Base-by-base conservation (phyloP, 2,888 invertebrate genomes). In the Odontomyia ornata region DNA sequence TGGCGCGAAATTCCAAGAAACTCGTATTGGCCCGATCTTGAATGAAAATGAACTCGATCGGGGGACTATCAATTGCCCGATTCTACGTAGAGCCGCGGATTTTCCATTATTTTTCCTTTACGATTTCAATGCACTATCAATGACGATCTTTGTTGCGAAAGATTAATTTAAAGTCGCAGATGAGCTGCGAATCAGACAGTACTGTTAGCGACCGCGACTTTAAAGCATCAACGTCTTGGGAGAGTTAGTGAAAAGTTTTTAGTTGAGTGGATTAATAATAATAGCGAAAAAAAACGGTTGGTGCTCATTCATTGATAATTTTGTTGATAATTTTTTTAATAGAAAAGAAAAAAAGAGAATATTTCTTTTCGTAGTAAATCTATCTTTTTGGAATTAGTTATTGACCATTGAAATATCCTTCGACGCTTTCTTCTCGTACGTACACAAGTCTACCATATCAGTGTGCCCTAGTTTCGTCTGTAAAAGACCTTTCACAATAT, bases 401-500 rank as follows among this genome's bases (percentile, higher is more conserved):
- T 43, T 52, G 5, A 28, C 28, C 7, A 18, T 52, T 52, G 1
- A 36, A 28, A 28, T 13, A 52, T 52, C 52, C 52, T 52, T 52
- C 52, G 43, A 52, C 9, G 15, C 21, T 46, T 1, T 47, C 15
- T 47, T 15, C 18, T 15, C 36, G n/a, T n/a, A n/a, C n/a, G n/a
- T n/a, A n/a, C n/a, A n/a, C n/a, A n/a, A n/a, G n/a, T n/a, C n/a
- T n/a, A 13, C 3, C 15, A 67, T 47, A 47, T 30, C 52, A 3
- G 9, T 7, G 47, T 28, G 71, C 11, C 71, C 71, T 28, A 71
- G 13, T 71, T 71, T 67, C 43, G 4, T 15, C 25, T 3, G n/a
- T 11, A 72, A 36, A 57, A 52, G 57, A 72, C 72, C 72, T 72
- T 72, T 72, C 72, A 72, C 57, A 72, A 72, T 72, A 72, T 57